These are phyloP conservation scores for Willisornis vidua DNA, from an alignment of 2,113 vertebrate genomes.

Conservation along the genomic window DNA sequence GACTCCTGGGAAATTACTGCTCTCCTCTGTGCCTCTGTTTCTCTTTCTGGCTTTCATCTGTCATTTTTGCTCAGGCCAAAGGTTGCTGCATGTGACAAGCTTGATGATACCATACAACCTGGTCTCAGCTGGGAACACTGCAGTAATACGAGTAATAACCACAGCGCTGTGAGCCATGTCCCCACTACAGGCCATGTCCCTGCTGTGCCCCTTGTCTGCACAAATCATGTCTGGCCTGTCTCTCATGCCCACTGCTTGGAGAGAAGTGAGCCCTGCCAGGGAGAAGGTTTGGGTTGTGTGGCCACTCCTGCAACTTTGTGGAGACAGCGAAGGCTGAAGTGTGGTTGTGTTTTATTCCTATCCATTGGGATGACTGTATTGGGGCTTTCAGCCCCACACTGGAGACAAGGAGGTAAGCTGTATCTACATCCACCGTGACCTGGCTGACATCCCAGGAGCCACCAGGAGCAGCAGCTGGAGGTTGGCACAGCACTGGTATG, in stretches of 20 bases:
- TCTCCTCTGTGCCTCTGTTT: neutral
- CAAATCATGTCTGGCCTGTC: neutral
- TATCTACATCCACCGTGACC: neutral
- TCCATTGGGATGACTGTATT: neutral
- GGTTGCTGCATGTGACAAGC: neutral
- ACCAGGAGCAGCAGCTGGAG: neutral
- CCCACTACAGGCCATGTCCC: rapidly evolving
- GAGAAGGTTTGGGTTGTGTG: neutral
- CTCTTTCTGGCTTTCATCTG: neutral
- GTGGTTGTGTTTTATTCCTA: neutral
- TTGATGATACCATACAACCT: neutral
- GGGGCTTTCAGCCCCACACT: rapidly evolving
- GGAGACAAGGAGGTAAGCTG: neutral
- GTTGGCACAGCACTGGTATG: neutral
- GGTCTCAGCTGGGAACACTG: neutral
- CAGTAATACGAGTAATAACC: rapidly evolving
- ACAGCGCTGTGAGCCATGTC: neutral
- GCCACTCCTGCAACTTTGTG: neutral
- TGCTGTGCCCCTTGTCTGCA: rapidly evolving
- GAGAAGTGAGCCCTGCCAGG: neutral
- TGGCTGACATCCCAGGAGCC: neutral
- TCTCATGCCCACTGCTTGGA: neutral
- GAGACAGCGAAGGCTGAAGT: neutral
- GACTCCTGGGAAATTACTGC: neutral
- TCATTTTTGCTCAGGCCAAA: neutral